These are phyloP conservation scores for Lepidurus packardi DNA, from an alignment of 1,140 invertebrate genomes.

Conservation along the genomic window DNA sequence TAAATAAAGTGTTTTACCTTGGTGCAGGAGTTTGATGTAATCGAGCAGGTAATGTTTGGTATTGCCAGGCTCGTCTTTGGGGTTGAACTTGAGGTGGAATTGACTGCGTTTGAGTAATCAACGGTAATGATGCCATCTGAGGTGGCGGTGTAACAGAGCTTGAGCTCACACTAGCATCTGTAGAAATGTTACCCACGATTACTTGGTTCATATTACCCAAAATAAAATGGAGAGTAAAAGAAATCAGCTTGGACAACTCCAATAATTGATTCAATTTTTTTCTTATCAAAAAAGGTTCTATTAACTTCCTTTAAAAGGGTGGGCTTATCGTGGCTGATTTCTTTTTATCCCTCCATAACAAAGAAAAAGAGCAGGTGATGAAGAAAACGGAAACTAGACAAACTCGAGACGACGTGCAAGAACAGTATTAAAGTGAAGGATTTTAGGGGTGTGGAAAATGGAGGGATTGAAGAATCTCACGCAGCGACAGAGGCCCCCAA, in stretches of 20 bases:
- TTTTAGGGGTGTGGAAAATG: neutral
- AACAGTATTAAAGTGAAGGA: neutral
- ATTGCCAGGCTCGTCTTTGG: slow-evolving; percentile 27
- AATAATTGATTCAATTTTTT: slow-evolving; percentile 18
- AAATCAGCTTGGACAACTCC: slow-evolving; percentile 27
- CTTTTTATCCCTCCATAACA: slow-evolving; percentile 14
- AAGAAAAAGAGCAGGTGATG: neutral
- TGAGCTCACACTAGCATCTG: slow-evolving; percentile 24
- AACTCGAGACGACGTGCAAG: neutral
- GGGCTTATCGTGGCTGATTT: slow-evolving; percentile 24
- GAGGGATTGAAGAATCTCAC: slow-evolving; percentile 10
- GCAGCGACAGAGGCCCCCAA: slow-evolving; percentile 7
- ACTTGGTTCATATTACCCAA: neutral
- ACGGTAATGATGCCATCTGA: slow-evolving; percentile 26
- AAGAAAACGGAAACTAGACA: neutral
- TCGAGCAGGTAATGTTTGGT: slow-evolving; percentile 33
- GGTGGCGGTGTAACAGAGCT: slow-evolving; percentile 28
- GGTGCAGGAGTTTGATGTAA: slow-evolving; percentile 27
- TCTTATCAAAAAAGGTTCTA: neutral
- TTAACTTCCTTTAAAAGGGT: neutral
- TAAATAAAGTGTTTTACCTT: neutral
- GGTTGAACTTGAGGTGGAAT: neutral
- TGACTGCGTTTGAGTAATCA: neutral
- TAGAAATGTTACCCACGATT: neutral
- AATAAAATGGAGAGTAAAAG: slow-evolving; percentile 12